Percentiles rank a stretch among this genome's conserved stretches.
phyloP scores from a whole-genome alignment of 2,113 vertebrate genomes.

The Heterotilapia buettikoferi region DNA sequence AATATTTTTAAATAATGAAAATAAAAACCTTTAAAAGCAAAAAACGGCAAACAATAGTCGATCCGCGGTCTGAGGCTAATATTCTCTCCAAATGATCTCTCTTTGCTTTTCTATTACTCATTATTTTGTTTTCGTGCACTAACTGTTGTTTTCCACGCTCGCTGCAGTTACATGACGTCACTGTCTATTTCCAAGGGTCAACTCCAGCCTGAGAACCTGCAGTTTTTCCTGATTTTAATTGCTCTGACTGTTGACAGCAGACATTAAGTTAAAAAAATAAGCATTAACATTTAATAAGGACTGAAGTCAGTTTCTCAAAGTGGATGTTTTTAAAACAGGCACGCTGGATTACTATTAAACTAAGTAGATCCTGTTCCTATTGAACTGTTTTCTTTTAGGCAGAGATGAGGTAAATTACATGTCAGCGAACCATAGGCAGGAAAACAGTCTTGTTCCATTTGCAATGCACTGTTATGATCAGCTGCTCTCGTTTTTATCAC shows the following conservation, averaged over 20 bases:
- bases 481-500: background rate
- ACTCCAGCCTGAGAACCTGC: background rate
- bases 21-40: background rate
- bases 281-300: background rate
- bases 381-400: background rate
- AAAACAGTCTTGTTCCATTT: background rate
- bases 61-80: background rate
- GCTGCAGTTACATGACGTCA: background rate
- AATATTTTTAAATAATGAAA: background rate
- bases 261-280: background rate
- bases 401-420: background rate
- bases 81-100: slow-evolving; percentile 19
- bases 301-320: background rate
- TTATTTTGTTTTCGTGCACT: slow-evolving; percentile 31
- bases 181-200: slow-evolving; percentile 28
- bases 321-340: background rate
- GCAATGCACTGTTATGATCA: background rate
- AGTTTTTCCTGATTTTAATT: background rate
- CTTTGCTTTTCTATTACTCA: slow-evolving; percentile 49
- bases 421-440: background rate
- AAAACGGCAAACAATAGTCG: background rate
- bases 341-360: background rate
- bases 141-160: background rate
- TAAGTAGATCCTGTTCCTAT: background rate
- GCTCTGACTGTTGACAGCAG: background rate